Conservation (phyloP, 2,888 invertebrate species). For the Drepana falcataria region DNA sequence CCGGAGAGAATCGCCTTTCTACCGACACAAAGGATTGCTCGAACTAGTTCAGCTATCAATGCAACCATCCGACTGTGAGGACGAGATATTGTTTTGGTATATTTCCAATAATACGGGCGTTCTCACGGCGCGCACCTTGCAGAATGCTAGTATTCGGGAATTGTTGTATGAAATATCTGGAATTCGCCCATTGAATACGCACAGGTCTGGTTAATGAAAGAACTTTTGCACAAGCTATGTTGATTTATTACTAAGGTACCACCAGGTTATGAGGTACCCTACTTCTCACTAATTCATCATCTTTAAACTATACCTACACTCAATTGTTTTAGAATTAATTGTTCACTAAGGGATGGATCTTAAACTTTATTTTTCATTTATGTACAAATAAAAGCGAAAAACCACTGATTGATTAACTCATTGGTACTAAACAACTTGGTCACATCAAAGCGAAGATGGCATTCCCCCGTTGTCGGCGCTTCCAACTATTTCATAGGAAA, state of each 20-base stretch:
- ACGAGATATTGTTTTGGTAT: conserved; percentile 42
- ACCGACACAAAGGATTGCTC: conserved; percentile 37
- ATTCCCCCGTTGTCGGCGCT: no score
- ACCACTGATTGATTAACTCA: no score
- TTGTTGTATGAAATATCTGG: conserved; percentile 28
- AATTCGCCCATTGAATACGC: conserved; percentile 23
- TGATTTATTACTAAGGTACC: conserved; percentile 22
- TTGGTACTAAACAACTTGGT: no score
- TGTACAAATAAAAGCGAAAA: no score
- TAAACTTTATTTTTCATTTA: no score
- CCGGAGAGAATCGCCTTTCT: conserved; percentile 64
- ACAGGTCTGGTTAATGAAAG: conserved; percentile 20
- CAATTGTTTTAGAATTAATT: no score
- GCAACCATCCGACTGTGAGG: conserved; percentile 42
- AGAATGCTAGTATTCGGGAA: conserved; percentile 18
- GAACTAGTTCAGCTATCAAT: conserved; percentile 45
- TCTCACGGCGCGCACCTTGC: conserved; percentile 4
- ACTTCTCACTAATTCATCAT: no score
- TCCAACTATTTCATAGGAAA: no score
- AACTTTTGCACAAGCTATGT: conserved; percentile 40
- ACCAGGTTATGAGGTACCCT: not conserved
- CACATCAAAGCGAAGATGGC: no score
- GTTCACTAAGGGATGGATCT: no score
- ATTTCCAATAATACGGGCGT: conserved; percentile 32
- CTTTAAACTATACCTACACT: no score